Percentiles rank a stretch among this genome's conserved stretches.
phyloP scores from a whole-genome alignment of 2,113 vertebrate genomes.

The Plecotus auritus region DNA sequence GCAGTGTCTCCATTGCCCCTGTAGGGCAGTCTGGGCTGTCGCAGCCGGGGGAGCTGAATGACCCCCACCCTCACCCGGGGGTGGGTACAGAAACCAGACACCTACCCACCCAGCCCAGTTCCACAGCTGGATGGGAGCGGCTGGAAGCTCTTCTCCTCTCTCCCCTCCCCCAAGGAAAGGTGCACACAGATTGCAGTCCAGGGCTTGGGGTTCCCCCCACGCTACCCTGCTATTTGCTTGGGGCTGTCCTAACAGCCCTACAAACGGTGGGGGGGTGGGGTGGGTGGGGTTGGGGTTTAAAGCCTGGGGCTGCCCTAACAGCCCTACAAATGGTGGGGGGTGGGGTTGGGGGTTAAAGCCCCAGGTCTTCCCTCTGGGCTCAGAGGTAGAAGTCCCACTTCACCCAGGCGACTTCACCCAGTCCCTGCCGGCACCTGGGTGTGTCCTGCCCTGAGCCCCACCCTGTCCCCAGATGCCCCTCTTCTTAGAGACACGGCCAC shows the following conservation, averaged over 20 bases:
- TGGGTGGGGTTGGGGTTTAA: not conserved
- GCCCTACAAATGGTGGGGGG: no score
- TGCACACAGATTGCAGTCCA: not conserved
- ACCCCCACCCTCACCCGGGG: no score
- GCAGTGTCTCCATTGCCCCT: rapidly evolving
- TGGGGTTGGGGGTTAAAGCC: not conserved
- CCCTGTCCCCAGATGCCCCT: not conserved
- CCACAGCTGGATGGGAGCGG: not conserved
- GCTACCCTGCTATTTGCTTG: not conserved
- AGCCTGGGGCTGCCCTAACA: not conserved
- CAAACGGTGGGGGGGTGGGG: no score
- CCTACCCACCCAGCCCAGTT: not conserved
- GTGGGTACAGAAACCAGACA: not conserved
- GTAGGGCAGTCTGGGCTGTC: not conserved
- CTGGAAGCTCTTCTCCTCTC: not conserved
- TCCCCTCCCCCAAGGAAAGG: not conserved
- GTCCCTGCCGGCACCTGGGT: no score
- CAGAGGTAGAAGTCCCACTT: no score
- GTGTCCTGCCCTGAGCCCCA: not conserved
- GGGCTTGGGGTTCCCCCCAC: not conserved
- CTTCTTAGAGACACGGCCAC: not conserved
- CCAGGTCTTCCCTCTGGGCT: no score
- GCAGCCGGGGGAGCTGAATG: rapidly evolving
- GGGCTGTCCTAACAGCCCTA: not conserved
- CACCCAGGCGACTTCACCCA: rapidly evolving